Percentiles rank a stretch among this genome's conserved stretches.
Conservation (phyloP, 1,140 invertebrate species). For the Epicauta chinensis region DNA sequence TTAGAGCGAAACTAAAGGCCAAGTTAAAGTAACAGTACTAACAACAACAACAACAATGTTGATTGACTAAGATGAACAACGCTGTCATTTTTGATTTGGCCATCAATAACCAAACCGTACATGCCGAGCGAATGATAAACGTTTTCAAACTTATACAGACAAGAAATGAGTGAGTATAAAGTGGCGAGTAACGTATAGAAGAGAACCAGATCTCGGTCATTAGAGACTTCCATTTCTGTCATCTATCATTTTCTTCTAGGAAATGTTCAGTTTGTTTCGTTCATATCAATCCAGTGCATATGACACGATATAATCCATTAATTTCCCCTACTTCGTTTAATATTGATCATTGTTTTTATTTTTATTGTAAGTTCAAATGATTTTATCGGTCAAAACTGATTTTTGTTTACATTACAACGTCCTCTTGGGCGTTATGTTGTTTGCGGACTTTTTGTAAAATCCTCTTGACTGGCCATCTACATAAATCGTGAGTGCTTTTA, state of each 20-base stretch:
- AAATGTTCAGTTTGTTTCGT: constrained; percentile 8
- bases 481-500: constrained; percentile 4
- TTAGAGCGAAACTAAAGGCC: constrained; percentile 18
- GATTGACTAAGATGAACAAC: constrained; percentile 39
- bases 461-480: no score
- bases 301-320: constrained; percentile 5
- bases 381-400: no score
- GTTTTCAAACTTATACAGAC: constrained; percentile 15
- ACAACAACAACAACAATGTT: constrained; percentile 7
- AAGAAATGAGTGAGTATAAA: constrained; percentile 20
- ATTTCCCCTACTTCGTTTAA: neutral
- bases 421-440: no score
- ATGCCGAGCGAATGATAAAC: constrained; percentile 29
- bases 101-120: constrained; percentile 35
- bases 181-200: constrained; percentile 24
- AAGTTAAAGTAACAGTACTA: neutral
- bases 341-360: no score
- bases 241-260: constrained; percentile 33
- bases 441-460: no score
- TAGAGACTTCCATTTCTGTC: constrained; percentile 36
- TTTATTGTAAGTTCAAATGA: no score
- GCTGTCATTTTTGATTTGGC: constrained; percentile 39
- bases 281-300: constrained; percentile 7
- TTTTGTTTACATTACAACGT: no score
- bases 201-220: constrained; percentile 35